Evolutionary conservation across 1,140 invertebrate genomes (phyloP).

Genomic region (Drosophila takahashii): DNA sequence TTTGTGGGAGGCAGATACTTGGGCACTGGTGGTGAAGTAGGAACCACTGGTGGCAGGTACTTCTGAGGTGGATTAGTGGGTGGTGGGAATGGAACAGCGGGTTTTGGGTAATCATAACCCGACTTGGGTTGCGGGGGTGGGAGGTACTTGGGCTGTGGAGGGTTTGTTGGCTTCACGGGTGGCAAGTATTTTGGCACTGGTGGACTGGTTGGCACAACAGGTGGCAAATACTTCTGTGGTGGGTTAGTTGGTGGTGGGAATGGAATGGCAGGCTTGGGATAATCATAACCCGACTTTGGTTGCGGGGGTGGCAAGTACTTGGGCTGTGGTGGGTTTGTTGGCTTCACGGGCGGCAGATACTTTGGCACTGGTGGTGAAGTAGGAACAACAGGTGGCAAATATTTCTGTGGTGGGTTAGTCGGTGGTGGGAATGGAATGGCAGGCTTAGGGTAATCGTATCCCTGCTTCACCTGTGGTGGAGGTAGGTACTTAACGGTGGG

Average conservation of each 20-base stretch:
- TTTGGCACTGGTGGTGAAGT: constrained; percentile 26
- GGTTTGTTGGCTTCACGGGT: constrained; percentile 38
- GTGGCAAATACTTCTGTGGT: constrained; percentile 28
- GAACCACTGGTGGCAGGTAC: constrained; percentile 34
- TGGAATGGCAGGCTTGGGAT: constrained; percentile 59
- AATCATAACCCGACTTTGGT: constrained; percentile 44
- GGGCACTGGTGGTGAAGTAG: constrained; percentile 30
- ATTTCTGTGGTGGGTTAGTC: constrained; percentile 28
- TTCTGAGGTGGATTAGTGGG: constrained; percentile 29
- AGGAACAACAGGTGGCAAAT: constrained; percentile 13
- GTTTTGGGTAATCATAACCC: constrained; percentile 66
- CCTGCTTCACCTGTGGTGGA: constrained; percentile 31
- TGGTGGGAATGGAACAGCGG: constrained; percentile 54
- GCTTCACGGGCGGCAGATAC: constrained; percentile 44
- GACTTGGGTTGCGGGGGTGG: constrained; percentile 26
- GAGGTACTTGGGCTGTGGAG: constrained; percentile 47
- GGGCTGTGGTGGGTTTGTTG: constrained; percentile 48
- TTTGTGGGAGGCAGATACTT: constrained; percentile 54
- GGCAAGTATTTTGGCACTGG: constrained; percentile 48
- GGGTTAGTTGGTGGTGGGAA: constrained; percentile 49
- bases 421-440: constrained; percentile 53
- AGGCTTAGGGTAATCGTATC: constrained; percentile 64
- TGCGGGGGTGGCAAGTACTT: constrained; percentile 34
- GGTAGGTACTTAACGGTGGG: constrained; percentile 21
- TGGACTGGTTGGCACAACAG: constrained; percentile 14